Evolutionary conservation across 2,797 vertebrate genomes (phyloP), one percentile per base, ranked within the genome.

Genomic region (Varecia variegata): DNA sequence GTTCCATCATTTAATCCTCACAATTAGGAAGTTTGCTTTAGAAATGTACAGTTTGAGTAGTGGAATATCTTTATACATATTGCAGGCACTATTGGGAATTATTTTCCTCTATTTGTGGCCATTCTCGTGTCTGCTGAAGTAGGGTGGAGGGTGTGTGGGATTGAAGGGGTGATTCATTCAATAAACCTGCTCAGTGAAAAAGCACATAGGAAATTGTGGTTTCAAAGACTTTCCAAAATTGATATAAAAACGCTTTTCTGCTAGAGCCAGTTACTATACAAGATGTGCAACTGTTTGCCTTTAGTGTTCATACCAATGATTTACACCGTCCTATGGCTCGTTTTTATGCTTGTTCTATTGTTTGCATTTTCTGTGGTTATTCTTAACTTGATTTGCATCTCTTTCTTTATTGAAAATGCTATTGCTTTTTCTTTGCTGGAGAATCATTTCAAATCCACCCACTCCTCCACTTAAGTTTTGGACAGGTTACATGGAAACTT

Each of bases 341-440:
- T 68, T 84, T 74, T 87, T 8, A 50, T 32, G 7, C n/a, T 35
- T 56, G 0, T n/a, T 84, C n/a, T 74, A n/a, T 52, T 71, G 20
- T 56, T 84, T 71, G 30, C 30, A 52, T 58, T 52, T n/a, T n/a
- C 70, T 90, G 12, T 25, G 21, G 38, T 58, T 83, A 38, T 88
- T 80, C 20, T 52, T 65, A 45, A 81, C 38, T 87, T 92, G 20
- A 77, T n/a, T 83, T 92, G 27, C 9, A 50, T 77, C 35, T 40
- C 20, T 70, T 62, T 15, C 18, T 50, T 80, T 32, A 12, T 38
- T 27, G 14, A 71, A 86, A 95, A 76, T 43, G 17, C 14, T 62
- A 20, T n/a, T 74, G 23, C 11, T 23, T 95, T 90, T 87, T 47
- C 50, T 81, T 62, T 85, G 14, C 50, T 88, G 70, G 32, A 81